Evolutionary conservation across 2,888 invertebrate genomes (phyloP), one percentile per base, ranked within the genome.

Genomic region (Agriotes lineatus): DNA sequence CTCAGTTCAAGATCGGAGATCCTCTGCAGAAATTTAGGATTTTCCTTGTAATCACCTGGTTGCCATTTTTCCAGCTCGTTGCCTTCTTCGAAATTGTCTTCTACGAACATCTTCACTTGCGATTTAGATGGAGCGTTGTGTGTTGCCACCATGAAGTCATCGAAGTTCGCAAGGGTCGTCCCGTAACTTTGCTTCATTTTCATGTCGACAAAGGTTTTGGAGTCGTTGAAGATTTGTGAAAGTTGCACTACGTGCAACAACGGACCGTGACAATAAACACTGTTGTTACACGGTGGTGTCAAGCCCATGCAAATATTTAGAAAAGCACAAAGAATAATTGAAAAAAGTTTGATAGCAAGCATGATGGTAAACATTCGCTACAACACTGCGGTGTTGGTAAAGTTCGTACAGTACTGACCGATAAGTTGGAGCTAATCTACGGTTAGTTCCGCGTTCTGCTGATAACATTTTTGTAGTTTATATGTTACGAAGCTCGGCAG

Each of bases 141-240:
- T 0, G 86, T 86, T 2, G 82, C 73, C 12, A 85, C 82, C 80
- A 91, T 87, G 35, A 92, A 83, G 12, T 80, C 76, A 0, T 87
- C 82, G 77, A 91, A 93, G 37, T 86, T 86, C 2, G 77, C 73
- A 18, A 91, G 81, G 0, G 90, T 90, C 58, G 83, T 85, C 70
- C 87, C 85, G 69, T 89, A 88, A 50, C 89, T 85, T 33, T 85
- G 80, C 65, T 86, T 88, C 83, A 95, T 86, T 72, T 90, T 89
- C 84, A 92, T 88, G 80, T 96, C 95, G 10, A 95, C 95, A 83
- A 95, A 95, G 0, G 91, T 90, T 82, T 95, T 96, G 30, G 94
- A 94, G 82, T 96, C 95, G 6, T 85, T 80, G 82, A 87, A 94
- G 67, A 95, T 82, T 16, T 85, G 81, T 0, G 91, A 87, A 81